Base-by-base conservation (phyloP, 2,888 invertebrate species). In the Tineola bisselliella region DNA sequence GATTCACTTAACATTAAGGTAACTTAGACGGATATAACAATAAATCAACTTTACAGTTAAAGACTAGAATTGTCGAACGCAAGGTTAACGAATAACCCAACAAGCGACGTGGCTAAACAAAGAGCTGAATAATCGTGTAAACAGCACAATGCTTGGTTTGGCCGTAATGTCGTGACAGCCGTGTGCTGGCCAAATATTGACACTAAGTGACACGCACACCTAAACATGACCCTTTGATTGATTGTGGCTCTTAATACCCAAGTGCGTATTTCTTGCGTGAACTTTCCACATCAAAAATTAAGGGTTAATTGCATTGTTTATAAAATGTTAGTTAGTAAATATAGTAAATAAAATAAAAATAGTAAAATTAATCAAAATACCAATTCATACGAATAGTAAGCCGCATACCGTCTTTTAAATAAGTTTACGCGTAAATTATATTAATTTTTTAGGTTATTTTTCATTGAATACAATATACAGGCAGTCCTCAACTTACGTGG, bases 121-220 rank as follows among this genome's bases (percentile, higher is more conserved):
- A 84, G 13, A 72, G 71, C 64, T 84, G 82, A 84, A 84, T 82
- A 83, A 82, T 77, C 78, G 73, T 72, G 77, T 71, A 84, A 84
- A 86, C 78, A 83, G 65, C 8, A 13, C 54, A 54, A 54, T n/a
- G 54, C 19, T 59, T 56, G 19, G 44, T 44, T n/a, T 48, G 62
- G 15, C 66, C 67, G 66, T 25, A 68, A 76, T 78, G 77, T 76
- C 77, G 81, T 81, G 84, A 74, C 76, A 69, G 54, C 54, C 54
- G 25, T 54, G 72, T 68, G 68, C 72, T 54, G 54, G 54, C 66
- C 75, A 76, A 87, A 87, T 84, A 86, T 87, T 87, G 77, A 78
- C 77, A 65, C 61, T 66, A 65, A 68, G 70, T 73, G 69, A 69
- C 56, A 58, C 33, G 58, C 33, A 58, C 33, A 58, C 33, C 58